Evolutionary conservation across 2,113 vertebrate species (phyloP).

Genomic region (Gymnorhina tibicen): DNA sequence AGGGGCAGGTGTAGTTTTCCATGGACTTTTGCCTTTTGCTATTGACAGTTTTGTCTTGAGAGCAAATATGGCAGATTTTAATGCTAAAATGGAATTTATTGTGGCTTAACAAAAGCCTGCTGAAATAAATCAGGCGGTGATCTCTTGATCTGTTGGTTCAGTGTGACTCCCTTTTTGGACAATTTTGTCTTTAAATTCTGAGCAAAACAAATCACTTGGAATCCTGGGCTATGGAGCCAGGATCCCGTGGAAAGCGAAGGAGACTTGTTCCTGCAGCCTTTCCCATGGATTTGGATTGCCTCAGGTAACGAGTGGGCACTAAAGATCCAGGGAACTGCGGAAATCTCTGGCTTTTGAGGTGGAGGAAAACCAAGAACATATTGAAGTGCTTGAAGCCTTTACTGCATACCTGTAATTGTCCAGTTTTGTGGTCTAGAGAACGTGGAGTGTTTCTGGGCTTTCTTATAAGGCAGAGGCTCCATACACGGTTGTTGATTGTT

Average conservation of each 20-base stretch:
- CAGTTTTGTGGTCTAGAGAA: constrained; percentile 85
- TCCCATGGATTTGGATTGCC: constrained; percentile 65
- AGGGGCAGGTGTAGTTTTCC: constrained; percentile 3
- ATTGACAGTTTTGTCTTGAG: not conserved
- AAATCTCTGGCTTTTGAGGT: constrained; percentile 50
- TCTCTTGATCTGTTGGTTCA: not conserved
- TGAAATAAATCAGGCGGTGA: not conserved
- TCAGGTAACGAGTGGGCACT: constrained; percentile 35
- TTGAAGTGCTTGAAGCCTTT: constrained; percentile 62
- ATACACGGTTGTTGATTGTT: constrained; percentile 92
- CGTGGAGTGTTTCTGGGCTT: constrained; percentile 88
- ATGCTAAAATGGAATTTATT: not conserved
- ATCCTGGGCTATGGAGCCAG: not conserved
- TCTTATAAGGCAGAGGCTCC: constrained; percentile 91
- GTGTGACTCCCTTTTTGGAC: not conserved
- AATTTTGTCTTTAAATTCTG: not conserved
- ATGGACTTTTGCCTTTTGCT: not conserved
- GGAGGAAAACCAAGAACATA: constrained; percentile 72
- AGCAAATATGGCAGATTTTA: not conserved
- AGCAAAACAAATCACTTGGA: not conserved
- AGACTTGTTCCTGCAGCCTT: constrained; percentile 15
- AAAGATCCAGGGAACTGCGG: constrained; percentile 35
- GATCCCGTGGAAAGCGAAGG: accelerated
- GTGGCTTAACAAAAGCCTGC: not conserved
- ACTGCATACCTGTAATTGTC: constrained; percentile 96